Base-by-base conservation (phyloP, 2,888 invertebrate genomes). In the Scaptodrosophila latifasciaeformis region DNA sequence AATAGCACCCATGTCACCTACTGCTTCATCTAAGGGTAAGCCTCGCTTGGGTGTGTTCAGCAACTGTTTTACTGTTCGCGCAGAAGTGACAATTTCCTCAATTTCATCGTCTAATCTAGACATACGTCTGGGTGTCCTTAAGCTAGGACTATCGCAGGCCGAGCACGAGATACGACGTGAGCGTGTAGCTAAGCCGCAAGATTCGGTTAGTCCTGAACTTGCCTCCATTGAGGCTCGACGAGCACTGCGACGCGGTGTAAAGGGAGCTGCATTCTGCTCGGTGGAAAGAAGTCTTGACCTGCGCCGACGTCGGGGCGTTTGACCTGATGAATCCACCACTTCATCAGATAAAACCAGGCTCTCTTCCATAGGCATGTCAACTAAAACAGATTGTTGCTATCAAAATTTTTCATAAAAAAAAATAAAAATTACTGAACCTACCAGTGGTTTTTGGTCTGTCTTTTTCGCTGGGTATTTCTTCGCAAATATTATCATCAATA, bases 1-100 rank as follows among this genome's bases (percentile, higher is more conserved):
- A 45, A 76, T 70, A 18, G 60, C 55, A 1, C 72, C 76, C 72
- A 72, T 72, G 5, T 72, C 72, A 5, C 52, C 61, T 17, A 72
- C 70, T n/a, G 76, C 53, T 15, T 76, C 70, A 42, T 76, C 76
- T 1, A 76, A 30, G n/a, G 3, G 27, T 18, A 29, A 1, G 12
- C 17, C 10, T 12, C 17, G 9, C 30, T 74, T 70, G 0, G 78
- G 71, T 3, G 79, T 74, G 5, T 54, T 62, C 0, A 64, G 1
- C 4, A 65, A 53, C 10, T 70, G 70, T 4, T 47, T 42, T 1
- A 67, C 72, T 39, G 62, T 63, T 0, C 70, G 59, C 0, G 57
- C 52, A 1, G 67, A 60, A 1, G 72, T 72, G 2, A 43, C 49
- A 31, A 43, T 18, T 13, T 64, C 59, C 18, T 71, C 47, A 27